Evolutionary conservation across 1,140 invertebrate genomes (phyloP).

Genomic region (Drosophila lacertosa): DNA sequence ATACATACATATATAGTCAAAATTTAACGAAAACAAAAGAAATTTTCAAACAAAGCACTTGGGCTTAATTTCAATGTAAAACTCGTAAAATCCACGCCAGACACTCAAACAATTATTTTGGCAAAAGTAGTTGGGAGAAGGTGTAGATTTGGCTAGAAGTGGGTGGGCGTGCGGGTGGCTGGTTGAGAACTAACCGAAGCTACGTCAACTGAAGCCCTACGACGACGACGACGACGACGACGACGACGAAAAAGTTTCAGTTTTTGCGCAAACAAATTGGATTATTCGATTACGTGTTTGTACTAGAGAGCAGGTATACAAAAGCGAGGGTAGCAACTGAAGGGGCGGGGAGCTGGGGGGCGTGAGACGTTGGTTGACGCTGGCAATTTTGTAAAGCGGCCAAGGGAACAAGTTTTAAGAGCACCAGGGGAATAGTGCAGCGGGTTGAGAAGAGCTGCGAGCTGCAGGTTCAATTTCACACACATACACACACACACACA

Average conservation of each 20-base stretch:
- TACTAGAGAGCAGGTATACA: conserved; percentile 46
- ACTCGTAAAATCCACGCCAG: conserved; percentile 28
- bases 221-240: too few species aligned
- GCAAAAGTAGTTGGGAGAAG: conserved; percentile 22
- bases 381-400: conserved; percentile 61
- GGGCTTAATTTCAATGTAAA: conserved; percentile 38
- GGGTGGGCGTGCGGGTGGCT: neutral
- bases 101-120: conserved; percentile 72
- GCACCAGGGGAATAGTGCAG: conserved; percentile 36
- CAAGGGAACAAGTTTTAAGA: conserved; percentile 73
- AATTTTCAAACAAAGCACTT: conserved; percentile 22
- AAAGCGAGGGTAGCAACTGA: neutral
- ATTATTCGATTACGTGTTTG: conserved; percentile 83
- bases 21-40: too few species aligned
- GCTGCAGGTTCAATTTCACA: conserved; percentile 32
- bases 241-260: conserved; percentile 76
- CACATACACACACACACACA: neutral
- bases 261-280: conserved; percentile 81
- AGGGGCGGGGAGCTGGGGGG: neutral
- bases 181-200: conserved; percentile 29
- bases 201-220: conserved; percentile 71
- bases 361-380: conserved; percentile 17
- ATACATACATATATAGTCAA: too few species aligned
- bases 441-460: too few species aligned
- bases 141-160: neutral